Evolutionary conservation across 2,113 vertebrate genomes (phyloP), one percentile per base, ranked within the genome.

Genomic region (Seriola aureovittata): DNA sequence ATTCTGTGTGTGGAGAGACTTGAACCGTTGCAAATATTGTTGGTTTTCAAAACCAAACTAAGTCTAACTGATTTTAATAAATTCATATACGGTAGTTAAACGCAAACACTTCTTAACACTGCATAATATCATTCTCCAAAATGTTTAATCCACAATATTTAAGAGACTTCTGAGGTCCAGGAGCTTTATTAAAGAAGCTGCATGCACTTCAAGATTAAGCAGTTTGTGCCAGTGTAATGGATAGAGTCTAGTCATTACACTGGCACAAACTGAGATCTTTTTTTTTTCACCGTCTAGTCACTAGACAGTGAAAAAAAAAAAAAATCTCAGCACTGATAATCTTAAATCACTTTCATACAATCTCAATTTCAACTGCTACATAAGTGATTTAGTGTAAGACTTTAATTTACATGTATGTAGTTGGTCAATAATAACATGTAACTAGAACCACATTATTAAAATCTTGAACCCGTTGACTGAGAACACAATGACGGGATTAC

Each of bases 401-500:
- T 32, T 75, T 8, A 69, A 83, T 57, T 70, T 1, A 57, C 21
- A 65, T 1, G 13, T 10, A 21, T 69, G 25, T 29, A 52, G n/a
- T 71, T 16, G 10, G 14, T 14, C 6, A 55, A 21, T 29, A 71
- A 48, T 25, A 77, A 81, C 11, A 44, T 75, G 48, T 50, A 50
- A 79, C 69, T 67, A 76, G 0, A 3, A 40, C n/a, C 23, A 48
- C 19, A 55, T 54, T 19, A 21, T 38, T 78, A 3, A 48, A 48
- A 36, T 48, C 38, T 21, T 54, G 13, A 80, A 55, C 40, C 25
- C 17, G 38, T 3, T 19, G 32, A 75, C 50, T 72, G 57, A 40
- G 1, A 81, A 16, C 32, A 75, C 16, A 79, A 50, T 19, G 9
- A 82, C 68, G 19, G 4, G 29, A 80, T 57, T 52, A 65, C 3